Percentiles rank a stretch among this genome's conserved stretches.
These are phyloP conservation scores for Camponotus pennsylvanicus DNA, from an alignment of 1,140 invertebrate genomes.

Conservation along the genomic window DNA sequence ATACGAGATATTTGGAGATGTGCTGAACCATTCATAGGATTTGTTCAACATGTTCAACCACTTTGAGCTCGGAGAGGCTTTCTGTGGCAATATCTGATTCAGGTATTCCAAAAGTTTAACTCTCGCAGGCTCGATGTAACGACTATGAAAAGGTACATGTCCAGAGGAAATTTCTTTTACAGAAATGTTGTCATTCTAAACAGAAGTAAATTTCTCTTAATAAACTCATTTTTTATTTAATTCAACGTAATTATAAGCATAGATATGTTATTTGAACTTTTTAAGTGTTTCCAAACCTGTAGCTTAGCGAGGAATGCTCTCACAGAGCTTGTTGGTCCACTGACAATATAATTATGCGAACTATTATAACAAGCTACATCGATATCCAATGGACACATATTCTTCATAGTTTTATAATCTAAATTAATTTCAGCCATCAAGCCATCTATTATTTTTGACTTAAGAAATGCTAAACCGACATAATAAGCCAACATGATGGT, in stretches of 20 bases:
- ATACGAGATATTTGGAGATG: too few relatives aligned
- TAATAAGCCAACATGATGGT: neutral
- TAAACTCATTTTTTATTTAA: neutral
- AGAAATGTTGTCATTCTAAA: constrained; percentile 91
- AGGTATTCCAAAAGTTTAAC: constrained; percentile 91
- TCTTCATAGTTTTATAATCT: neutral
- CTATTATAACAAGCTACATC: constrained; percentile 13
- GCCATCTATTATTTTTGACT: constrained; percentile 73
- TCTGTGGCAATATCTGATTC: constrained; percentile 89
- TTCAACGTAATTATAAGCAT: neutral
- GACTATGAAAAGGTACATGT: constrained; percentile 91
- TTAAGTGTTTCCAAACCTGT: constrained; percentile 75
- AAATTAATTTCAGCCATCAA: constrained; percentile 26
- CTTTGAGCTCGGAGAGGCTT: constrained; percentile 83
- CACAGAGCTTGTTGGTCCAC: constrained; percentile 88
- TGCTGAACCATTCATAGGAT: too few relatives aligned
- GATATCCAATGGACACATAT: neutral
- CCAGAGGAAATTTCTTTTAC: constrained; percentile 89
- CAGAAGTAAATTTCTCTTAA: neutral
- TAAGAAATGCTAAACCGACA: constrained; percentile 3
- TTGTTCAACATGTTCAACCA: too few relatives aligned
- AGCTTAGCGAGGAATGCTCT: constrained; percentile 79
- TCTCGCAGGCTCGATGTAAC: constrained; percentile 88
- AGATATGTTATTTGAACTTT: neutral
- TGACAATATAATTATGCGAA: constrained; percentile 85